Evolutionary conservation across 2,113 vertebrate genomes (phyloP), one percentile per base, ranked within the genome.

Genomic region (Hemiprocne comata): DNA sequence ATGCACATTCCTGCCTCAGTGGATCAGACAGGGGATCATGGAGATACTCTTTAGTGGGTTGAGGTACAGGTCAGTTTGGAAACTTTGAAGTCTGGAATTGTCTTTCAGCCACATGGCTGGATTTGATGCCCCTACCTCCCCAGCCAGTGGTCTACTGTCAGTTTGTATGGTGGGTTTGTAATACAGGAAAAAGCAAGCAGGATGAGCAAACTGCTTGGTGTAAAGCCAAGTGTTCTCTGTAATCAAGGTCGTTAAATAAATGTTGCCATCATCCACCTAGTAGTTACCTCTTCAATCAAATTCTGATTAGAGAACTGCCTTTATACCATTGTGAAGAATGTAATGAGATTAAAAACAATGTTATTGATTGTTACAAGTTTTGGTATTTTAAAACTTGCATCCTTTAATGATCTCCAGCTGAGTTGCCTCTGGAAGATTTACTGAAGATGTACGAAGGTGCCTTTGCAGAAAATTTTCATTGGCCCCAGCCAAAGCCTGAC

Each of bases 371-470:
- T 66, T 85, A 29, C 23, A 57, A 80, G 9, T 73, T 91, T 87
- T 38, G 23, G 5, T 90, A 29, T 61, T 75, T 80, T 53, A 75
- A 48, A 93, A 72, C 23, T 74, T 87, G 17, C 5, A 13, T 90
- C 18, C 23, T 78, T 92, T 76, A 16, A 66, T 70, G 34, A 38
- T 34, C 38, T 95, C 48, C 72, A 99, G 99, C 99, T 94, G 99
- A 99, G 94, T 93, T 99, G 96, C 98, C 99, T 57, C 93, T 99
- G 92, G 98, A 99, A 83, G 97, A 98, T 57, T 91, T 99, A 97
- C 89, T 98, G 73, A 99, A 99, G 96, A 98, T 99, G 93, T 99
- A 99, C 24, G 98, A 99, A 88, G 99, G 99, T 33, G 99, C 99
- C 78, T 99, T 99, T 67, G 97, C 98, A 55, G 99, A 99, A 33